A percentile compares a stretch with the other conserved stretches of the same genome.
Conservation (phyloP, 2,113 vertebrate genomes). For the Aleadryas rufinucha region DNA sequence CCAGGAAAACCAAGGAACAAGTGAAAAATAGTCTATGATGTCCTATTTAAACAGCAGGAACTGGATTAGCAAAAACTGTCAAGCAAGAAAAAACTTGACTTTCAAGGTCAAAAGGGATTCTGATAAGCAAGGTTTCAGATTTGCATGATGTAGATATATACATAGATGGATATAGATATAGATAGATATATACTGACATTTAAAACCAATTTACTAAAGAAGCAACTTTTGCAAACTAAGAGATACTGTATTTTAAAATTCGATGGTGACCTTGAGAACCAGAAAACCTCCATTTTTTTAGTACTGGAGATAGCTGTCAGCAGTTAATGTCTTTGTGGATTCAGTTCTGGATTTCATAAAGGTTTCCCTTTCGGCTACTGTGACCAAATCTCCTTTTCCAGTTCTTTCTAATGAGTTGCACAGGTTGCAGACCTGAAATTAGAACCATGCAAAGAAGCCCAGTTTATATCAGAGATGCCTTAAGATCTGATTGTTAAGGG, state of each 20-base stretch:
- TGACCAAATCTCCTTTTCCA: background rate
- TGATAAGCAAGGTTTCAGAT: background rate
- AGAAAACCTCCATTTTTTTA: background rate
- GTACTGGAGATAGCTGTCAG: background rate
- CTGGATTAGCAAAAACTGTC: background rate
- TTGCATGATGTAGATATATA: background rate
- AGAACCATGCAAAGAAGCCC: background rate
- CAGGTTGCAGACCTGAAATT: background rate
- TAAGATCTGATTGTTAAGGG: background rate
- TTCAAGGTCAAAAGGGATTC: background rate
- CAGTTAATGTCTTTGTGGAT: background rate
- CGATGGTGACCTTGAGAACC: background rate
- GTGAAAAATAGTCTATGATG: background rate
- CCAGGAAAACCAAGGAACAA: background rate
- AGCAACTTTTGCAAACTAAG: background rate
- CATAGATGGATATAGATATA: background rate
- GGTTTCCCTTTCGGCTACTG: background rate
- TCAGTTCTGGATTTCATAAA: background rate
- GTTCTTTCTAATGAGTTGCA: background rate
- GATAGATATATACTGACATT: background rate
- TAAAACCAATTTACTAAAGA: background rate
- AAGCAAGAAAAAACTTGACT: background rate
- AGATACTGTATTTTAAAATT: background rate
- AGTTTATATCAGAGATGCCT: background rate
- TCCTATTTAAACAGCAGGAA: background rate